These are phyloP conservation scores for Columba guinea DNA, from an alignment of 2,797 vertebrate species.

Conservation along the genomic window DNA sequence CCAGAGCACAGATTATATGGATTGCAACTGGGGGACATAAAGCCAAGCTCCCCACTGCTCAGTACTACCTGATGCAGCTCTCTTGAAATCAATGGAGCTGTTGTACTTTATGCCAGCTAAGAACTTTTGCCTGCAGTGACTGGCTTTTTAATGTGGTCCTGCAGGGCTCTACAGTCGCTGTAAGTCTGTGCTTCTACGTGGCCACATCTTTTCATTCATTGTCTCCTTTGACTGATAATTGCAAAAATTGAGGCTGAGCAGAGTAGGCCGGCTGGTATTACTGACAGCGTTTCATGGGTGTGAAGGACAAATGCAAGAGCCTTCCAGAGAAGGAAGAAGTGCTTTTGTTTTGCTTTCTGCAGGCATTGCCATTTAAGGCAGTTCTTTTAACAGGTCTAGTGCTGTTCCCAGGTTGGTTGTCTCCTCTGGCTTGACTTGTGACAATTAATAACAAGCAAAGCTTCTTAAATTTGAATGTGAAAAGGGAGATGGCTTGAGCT, in stretches of 20 bases:
- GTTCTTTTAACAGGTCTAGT: not conserved
- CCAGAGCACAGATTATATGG: not conserved
- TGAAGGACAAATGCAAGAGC: not conserved
- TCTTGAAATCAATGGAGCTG: not conserved
- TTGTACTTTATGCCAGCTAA: not conserved
- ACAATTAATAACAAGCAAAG: not conserved
- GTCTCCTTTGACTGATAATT: not conserved
- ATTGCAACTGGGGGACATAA: not conserved
- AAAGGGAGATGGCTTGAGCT: not conserved
- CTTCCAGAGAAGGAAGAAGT: not conserved
- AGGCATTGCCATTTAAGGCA: not conserved
- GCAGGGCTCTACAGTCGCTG: not conserved
- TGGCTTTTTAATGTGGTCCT: not conserved
- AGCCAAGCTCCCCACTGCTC: not conserved
- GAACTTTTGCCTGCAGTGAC: not conserved
- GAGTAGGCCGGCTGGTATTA: not conserved
- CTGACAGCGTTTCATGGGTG: not conserved
- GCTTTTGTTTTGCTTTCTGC: not conserved
- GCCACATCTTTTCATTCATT: accelerated
- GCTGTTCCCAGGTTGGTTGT: accelerated
- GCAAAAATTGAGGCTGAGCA: accelerated
- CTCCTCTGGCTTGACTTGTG: not conserved
- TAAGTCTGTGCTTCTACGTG: not conserved
- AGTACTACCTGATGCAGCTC: not conserved
- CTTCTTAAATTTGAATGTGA: not conserved